Percentiles rank a stretch among this genome's conserved stretches.
Evolutionary conservation across 2,113 vertebrate genomes (phyloP).

Genomic region (Apodemus speciosus): DNA sequence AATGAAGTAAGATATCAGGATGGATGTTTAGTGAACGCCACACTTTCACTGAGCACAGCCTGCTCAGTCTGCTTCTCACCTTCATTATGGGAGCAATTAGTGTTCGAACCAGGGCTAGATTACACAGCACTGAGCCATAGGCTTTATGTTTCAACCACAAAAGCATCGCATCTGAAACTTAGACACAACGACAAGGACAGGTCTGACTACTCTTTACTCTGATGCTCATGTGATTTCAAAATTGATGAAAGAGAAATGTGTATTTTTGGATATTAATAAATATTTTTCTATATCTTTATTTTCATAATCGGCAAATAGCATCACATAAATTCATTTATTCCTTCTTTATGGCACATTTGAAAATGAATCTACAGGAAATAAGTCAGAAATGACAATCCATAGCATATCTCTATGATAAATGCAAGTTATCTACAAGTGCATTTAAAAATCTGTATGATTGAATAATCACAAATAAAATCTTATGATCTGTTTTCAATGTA

Average conservation of each 20-base stretch:
- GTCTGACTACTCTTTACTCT: constrained; percentile 54
- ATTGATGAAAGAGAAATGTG: constrained; percentile 56
- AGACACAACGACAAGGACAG: constrained; percentile 12
- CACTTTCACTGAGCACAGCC: constrained; percentile 49
- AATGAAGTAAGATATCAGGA: constrained; percentile 60
- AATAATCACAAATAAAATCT: constrained; percentile 80
- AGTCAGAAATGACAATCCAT: constrained; percentile 51
- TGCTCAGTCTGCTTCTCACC: constrained; percentile 58
- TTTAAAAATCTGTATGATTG: constrained; percentile 42
- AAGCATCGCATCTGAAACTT: neutral
- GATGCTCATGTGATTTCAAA: constrained; percentile 49
- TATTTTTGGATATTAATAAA: constrained; percentile 71
- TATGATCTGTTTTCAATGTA: constrained; percentile 35
- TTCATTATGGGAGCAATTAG: constrained; percentile 67
- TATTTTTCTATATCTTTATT: constrained; percentile 78
- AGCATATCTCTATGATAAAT: constrained; percentile 61
- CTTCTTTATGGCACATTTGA: constrained; percentile 57
- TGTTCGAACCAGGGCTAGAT: constrained; percentile 68
- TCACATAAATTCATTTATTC: constrained; percentile 68
- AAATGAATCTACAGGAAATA: constrained; percentile 64
- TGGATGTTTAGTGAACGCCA: constrained; percentile 24
- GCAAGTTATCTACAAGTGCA: constrained; percentile 45
- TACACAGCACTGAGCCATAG: constrained; percentile 68
- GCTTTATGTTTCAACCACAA: constrained; percentile 67
- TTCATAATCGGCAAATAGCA: constrained; percentile 71